Evolutionary conservation across 2,797 vertebrate genomes (phyloP).

Genomic region (Astyanax mexicanus): DNA sequence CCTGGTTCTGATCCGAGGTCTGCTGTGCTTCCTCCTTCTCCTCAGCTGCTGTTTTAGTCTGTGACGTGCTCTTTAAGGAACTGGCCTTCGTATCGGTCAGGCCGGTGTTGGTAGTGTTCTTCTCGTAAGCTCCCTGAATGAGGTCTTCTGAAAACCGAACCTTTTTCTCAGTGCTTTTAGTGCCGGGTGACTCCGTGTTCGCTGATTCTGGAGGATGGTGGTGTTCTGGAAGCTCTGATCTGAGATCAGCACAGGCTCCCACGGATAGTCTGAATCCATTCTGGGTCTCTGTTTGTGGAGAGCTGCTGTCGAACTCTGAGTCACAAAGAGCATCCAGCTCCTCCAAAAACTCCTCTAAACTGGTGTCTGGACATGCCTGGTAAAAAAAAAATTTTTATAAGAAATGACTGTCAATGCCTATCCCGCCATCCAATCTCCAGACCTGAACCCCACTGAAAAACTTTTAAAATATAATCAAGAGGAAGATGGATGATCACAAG

Average conservation of each 20-base stretch:
- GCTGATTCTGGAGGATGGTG: slow-evolving; percentile 10
- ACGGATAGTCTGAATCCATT: slow-evolving; percentile 52
- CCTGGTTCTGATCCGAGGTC: slow-evolving; percentile 44
- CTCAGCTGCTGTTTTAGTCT: slow-evolving; percentile 44
- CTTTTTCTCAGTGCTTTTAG: slow-evolving; percentile 73
- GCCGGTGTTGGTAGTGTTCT: slow-evolving; percentile 51
- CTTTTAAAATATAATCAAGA: too few relatives aligned
- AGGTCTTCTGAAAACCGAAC: slow-evolving; percentile 78
- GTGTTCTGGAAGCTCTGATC: slow-evolving; percentile 14
- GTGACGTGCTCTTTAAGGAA: slow-evolving; percentile 59
- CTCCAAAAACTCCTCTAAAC: slow-evolving; percentile 79
- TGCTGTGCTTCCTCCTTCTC: slow-evolving; percentile 43
- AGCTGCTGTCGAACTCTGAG: slow-evolving; percentile 59
- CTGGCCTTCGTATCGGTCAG: slow-evolving; percentile 58
- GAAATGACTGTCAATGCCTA: not conserved
- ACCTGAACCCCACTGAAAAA: too few relatives aligned
- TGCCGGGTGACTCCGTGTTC: slow-evolving; percentile 49
- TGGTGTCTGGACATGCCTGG: slow-evolving; percentile 63
- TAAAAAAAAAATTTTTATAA: not conserved
- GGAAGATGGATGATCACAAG: too few relatives aligned
- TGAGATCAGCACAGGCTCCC: not conserved
- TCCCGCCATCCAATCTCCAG: too few relatives aligned
- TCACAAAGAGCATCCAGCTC: slow-evolving; percentile 77
- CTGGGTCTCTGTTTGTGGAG: slow-evolving; percentile 39
- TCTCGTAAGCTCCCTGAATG: slow-evolving; percentile 51